Evolutionary conservation across 2,113 vertebrate species (phyloP).

Genomic region (Brachypteracias leptosomus): DNA sequence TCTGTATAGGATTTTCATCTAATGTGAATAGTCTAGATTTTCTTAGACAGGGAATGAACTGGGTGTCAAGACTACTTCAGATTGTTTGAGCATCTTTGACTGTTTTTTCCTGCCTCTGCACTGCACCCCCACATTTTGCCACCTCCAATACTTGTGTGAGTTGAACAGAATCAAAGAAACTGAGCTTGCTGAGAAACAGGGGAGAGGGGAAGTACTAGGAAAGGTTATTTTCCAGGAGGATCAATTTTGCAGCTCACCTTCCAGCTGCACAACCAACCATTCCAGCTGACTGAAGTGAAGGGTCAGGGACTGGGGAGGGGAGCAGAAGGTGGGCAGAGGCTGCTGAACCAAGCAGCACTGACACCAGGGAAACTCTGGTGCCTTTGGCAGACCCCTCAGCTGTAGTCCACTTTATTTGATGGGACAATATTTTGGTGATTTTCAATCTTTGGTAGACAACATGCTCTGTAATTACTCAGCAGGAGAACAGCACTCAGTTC

Average conservation of each 20-base stretch:
- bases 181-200: neutral
- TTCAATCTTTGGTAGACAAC: neutral
- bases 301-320: neutral
- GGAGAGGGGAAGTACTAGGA: neutral
- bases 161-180: neutral
- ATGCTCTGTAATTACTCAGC: neutral
- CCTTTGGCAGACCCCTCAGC: neutral
- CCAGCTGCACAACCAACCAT: neutral
- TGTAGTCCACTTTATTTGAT: neutral
- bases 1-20: neutral
- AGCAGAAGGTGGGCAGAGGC: neutral
- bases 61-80: neutral
- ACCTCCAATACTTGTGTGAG: neutral
- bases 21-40: neutral
- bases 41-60: neutral
- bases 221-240: neutral
- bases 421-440: neutral
- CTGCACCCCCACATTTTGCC: neutral
- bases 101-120: neutral
- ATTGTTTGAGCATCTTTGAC: neutral
- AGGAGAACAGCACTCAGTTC: neutral
- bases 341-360: neutral
- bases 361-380: neutral
- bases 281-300: neutral
- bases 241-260: neutral